These are phyloP conservation scores for Lycocerus yunnanus DNA, from an alignment of 2,888 invertebrate species.

Conservation along the genomic window DNA sequence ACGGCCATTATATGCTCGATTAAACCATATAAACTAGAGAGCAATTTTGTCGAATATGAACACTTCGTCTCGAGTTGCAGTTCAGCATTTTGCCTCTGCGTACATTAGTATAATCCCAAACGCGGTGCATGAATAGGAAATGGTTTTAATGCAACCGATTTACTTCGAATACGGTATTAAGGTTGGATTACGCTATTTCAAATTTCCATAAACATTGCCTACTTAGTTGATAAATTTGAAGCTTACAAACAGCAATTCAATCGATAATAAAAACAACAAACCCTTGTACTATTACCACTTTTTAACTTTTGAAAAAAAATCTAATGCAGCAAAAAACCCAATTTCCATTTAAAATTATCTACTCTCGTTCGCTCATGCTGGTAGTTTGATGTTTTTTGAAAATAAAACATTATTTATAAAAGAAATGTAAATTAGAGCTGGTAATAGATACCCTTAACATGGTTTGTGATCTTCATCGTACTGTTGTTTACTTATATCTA, in stretches of 20 bases:
- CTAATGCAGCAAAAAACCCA: not conserved
- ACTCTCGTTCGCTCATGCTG: not conserved
- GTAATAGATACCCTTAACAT: conserved; percentile 15
- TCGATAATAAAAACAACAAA: not conserved
- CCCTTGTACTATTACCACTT: not conserved
- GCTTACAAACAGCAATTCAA: conserved; percentile 15
- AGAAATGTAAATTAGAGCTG: conserved; percentile 10
- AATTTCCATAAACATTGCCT: conserved; percentile 28
- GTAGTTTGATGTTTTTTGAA: not conserved
- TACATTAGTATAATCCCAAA: conserved; percentile 41
- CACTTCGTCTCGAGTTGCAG: conserved; percentile 38
- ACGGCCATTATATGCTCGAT: conserved; percentile 52
- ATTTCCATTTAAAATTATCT: not conserved
- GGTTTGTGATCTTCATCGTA: conserved; percentile 18
- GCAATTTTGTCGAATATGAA: conserved; percentile 46
- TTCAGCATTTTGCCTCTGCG: conserved; percentile 41
- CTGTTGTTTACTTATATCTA: conserved; percentile 30
- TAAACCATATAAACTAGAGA: conserved; percentile 51
- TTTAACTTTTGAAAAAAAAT: not conserved
- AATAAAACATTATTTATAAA: not conserved
- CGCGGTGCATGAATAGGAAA: conserved; percentile 36
- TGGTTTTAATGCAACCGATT: conserved; percentile 37
- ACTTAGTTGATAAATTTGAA: conserved; percentile 22
- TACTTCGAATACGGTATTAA: conserved; percentile 24
- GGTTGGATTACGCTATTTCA: conserved; percentile 21